Evolutionary conservation across 2,113 vertebrate genomes (phyloP), one percentile per base, ranked within the genome.

Genomic region (Protomyctophum bolini): DNA sequence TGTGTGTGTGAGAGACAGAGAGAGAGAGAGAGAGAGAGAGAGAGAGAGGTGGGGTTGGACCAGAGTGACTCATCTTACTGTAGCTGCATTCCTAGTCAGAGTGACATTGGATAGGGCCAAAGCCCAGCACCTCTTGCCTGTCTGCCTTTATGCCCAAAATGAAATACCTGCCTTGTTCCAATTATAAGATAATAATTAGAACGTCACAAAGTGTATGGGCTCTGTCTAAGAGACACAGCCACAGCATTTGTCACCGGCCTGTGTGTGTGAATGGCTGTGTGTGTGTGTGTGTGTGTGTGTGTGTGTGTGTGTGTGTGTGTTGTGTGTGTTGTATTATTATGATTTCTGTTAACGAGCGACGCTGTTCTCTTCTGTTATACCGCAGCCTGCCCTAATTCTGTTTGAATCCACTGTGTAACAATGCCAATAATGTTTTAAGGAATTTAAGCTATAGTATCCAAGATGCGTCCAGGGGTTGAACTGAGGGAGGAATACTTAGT

Each of bases 121-220:
- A 81, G 86, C 82, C 81, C 72, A 83, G 85, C 75, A 73, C 73
- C 80, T 55, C 56, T 33, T 29, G 11, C 66, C 58, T 57, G 11
- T 70, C 58, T 57, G 72, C 45, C 58, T 85, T 82, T 84, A 79
- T 84, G 82, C 45, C 73, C 81, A 81, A 77, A 87, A 86, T 87
- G 87, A 90, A 83, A 89, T 83, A 83, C 75, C 72, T 60, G 75
- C 87, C 83, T 85, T 86, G 86, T 86, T 83, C 77, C 86, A 89
- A 84, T 91, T 90, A 88, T 75, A 72, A 80, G 84, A 85, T 88
- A 82, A 85, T 86, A 80, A 75, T 86, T 83, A 83, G 68, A 73
- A 64, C 72, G 75, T 83, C 74, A 72, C 72, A 66, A 75, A 60
- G 68, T 79, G 78, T 64, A 60, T 58, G 11, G 72, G 68, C 64